Conservation (phyloP, 2,888 invertebrate genomes). For the Agriopis leucophaearia region DNA sequence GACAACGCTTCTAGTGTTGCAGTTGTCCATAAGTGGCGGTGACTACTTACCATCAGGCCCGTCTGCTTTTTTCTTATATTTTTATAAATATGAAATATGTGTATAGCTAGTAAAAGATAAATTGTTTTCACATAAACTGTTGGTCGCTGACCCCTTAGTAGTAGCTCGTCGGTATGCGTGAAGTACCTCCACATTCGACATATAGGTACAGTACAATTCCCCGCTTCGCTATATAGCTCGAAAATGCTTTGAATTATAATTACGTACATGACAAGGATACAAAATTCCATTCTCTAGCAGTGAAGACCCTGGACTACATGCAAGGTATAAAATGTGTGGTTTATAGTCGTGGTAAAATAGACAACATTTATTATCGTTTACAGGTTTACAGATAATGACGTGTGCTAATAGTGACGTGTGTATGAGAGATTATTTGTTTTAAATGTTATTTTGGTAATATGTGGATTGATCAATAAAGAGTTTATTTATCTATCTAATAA, state of each 20-base stretch:
- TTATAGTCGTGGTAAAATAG: neutral
- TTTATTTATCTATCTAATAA: no score
- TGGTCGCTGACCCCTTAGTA: conserved; percentile 38
- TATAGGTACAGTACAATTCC: conserved; percentile 54
- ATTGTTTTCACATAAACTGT: conserved; percentile 24
- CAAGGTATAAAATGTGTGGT: conserved; percentile 14
- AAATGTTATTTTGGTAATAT: no score
- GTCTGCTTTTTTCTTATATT: neutral
- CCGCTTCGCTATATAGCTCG: conserved; percentile 56
- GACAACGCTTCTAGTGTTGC: no score
- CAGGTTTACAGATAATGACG: neutral
- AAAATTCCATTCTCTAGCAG: conserved; percentile 58
- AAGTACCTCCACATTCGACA: conserved; percentile 46
- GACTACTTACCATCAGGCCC: no score
- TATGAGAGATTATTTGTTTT: no score
- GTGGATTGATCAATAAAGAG: no score
- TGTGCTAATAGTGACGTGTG: no score
- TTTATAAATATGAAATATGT: neutral
- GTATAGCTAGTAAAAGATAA: conserved; percentile 11
- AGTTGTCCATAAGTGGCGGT: no score
- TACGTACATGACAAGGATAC: conserved; percentile 64
- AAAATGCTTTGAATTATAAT: conserved; percentile 68
- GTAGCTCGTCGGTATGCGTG: conserved; percentile 57
- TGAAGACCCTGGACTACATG: conserved; percentile 53
- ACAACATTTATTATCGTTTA: neutral